These are phyloP conservation scores for Pseudomyrmex gracilis DNA, from an alignment of 1,140 invertebrate species.

Conservation along the genomic window DNA sequence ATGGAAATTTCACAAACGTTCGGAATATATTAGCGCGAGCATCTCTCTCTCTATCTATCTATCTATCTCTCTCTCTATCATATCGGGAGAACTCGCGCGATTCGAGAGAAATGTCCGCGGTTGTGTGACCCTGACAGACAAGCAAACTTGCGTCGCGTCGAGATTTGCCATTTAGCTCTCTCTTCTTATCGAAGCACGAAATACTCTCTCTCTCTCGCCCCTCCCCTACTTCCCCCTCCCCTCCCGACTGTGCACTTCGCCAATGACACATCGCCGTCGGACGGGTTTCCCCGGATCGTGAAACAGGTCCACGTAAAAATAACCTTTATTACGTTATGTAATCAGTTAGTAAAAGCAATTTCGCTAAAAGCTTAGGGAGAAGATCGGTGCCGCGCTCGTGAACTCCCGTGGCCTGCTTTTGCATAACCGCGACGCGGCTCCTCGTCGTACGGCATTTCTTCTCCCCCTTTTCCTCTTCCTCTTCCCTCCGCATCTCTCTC, in stretches of 20 bases:
- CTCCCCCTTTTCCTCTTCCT: background rate
- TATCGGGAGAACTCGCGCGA: background rate
- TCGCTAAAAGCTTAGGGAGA: conserved; percentile 70
- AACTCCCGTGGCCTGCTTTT: conserved; percentile 64
- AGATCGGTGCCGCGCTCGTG: conserved; percentile 9
- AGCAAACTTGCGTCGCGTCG: background rate
- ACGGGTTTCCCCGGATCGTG: conserved; percentile 60
- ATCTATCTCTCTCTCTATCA: too few relatives aligned
- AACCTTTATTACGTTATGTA: conserved; percentile 73
- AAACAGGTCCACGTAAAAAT: conserved; percentile 64
- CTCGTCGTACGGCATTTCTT: background rate
- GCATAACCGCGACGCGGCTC: conserved; percentile 64
- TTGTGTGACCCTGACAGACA: background rate
- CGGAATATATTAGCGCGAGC: too few relatives aligned
- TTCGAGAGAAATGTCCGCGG: background rate
- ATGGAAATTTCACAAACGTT: too few relatives aligned
- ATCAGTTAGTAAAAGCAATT: conserved; percentile 77
- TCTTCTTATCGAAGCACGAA: conserved; percentile 12
- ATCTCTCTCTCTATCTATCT: too few relatives aligned
- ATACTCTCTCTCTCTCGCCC: too few relatives aligned
- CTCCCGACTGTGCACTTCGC: background rate
- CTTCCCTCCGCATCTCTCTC: conserved; percentile 5
- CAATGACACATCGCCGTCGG: conserved; percentile 61
- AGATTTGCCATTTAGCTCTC: conserved; percentile 13
- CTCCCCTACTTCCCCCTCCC: too few relatives aligned